phyloP scores from a whole-genome alignment of 2,888 invertebrate genomes.

The Mythimna vitellina region DNA sequence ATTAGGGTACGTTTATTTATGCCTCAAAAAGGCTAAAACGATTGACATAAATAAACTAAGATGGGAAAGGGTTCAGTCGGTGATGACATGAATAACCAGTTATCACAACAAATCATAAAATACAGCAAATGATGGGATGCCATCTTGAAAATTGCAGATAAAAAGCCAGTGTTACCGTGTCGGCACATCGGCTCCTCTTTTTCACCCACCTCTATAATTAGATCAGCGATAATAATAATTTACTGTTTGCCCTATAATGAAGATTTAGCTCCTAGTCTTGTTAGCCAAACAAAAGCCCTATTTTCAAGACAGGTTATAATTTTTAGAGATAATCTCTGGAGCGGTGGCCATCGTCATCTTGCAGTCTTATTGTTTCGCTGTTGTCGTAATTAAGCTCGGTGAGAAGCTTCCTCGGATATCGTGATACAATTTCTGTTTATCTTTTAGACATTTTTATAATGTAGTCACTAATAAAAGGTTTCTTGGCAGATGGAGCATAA shows the following conservation, averaged over 20 bases:
- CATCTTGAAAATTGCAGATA: conserved; percentile 41
- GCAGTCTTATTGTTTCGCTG: conserved; percentile 68
- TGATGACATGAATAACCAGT: background rate
- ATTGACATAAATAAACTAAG: background rate
- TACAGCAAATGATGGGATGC: background rate
- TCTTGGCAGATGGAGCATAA: conserved; percentile 32
- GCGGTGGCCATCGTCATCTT: conserved; percentile 81
- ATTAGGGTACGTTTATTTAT: too few relatives aligned
- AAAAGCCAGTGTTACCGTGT: conserved; percentile 24
- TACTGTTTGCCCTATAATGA: conserved; percentile 83
- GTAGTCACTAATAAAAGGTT: conserved; percentile 37
- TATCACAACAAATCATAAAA: conserved; percentile 29
- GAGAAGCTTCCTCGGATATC: conserved; percentile 46
- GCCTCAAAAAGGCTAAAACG: background rate
- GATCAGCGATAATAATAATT: conserved; percentile 85
- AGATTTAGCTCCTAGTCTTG: conserved; percentile 84
- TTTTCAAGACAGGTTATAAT: conserved; percentile 79
- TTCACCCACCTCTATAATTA: conserved; percentile 73
- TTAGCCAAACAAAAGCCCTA: conserved; percentile 77
- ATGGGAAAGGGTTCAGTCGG: background rate
- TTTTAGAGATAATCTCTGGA: conserved; percentile 81
- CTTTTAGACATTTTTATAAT: conserved; percentile 34
- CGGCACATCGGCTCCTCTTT: conserved; percentile 41
- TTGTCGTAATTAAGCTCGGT: conserved; percentile 60
- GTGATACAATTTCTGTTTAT: conserved; percentile 46